Evolutionary conservation across 2,113 vertebrate species (phyloP), one percentile per base, ranked within the genome.

Genomic region (Baryphthengus martii): DNA sequence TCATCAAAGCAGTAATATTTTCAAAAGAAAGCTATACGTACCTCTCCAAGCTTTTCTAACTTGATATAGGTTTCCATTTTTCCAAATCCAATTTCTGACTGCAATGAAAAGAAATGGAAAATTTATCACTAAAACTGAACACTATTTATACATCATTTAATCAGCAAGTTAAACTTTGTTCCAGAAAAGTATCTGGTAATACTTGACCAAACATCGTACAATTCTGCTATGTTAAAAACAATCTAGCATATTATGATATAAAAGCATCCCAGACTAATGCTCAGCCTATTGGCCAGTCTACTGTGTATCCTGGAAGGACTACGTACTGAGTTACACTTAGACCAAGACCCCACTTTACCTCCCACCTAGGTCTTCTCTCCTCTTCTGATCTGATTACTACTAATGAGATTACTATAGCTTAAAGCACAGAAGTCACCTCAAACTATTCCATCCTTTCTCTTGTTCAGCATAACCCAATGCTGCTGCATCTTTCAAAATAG

Each of bases 41-140:
- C 99, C 98, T 99, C 99, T 96, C 99, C 99, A 79, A 99, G 99
- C 95, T 99, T 99, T 97, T 99, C 99, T 96, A 99, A 98, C 97
- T 99, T 99, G 96, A 99, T 98, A 95, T 99, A 99, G 25, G 99
- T 99, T 98, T 99, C 99, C 98, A 99, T 98, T 98, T 99, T 99
- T 81, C 99, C 99, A 97, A 99, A 99, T 70, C 99, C 99, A 95
- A 99, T 99, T 98, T 99, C 99, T 88, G 99, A 99, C 99, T 99
- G 94, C 20, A 97, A 83, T 77, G 87, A 96, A 97, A 97, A 96
- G 82, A 95, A 78, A 88, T 25, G 29, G 35, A 63, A 84, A 58
- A 52, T 21, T 10, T 0, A 55, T 88, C 16, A 83, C 11, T 72
- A 33, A 88, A 81, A 52, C 4, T 1, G 26, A 76, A 66, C 5